Evolutionary conservation across 2,113 vertebrate genomes (phyloP).

Genomic region (Eubucco bourcierii): DNA sequence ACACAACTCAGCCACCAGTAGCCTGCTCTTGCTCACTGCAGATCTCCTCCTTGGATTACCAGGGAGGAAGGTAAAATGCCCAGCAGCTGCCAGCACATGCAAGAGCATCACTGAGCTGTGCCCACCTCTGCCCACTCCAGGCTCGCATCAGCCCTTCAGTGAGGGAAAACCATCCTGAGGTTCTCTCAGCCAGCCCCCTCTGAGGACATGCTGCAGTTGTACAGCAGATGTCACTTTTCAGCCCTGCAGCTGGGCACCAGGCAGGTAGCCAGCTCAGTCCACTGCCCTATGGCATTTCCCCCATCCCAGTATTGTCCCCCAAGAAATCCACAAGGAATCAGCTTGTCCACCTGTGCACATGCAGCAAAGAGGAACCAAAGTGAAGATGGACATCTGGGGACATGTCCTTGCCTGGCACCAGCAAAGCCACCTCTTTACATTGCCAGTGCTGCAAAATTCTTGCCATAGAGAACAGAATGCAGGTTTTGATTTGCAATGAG

Average conservation of each 20-base stretch:
- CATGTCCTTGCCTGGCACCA: not conserved
- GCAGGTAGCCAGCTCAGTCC: not conserved
- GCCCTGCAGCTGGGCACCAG: not conserved
- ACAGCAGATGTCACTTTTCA: not conserved
- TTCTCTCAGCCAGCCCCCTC: not conserved
- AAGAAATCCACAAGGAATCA: not conserved
- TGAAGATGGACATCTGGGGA: not conserved
- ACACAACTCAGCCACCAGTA: not conserved
- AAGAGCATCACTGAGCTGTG: not conserved
- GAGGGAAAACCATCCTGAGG: not conserved
- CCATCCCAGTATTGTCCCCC: not conserved
- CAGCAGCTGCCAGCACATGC: not conserved
- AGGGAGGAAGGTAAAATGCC: not conserved
- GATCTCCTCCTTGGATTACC: not conserved
- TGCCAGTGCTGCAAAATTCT: conserved; percentile 4
- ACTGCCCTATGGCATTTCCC: not conserved
- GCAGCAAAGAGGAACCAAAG: not conserved
- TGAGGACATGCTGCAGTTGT: not conserved
- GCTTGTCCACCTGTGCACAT: not conserved
- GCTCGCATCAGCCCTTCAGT: not conserved
- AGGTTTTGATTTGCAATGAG: conserved; percentile 55
- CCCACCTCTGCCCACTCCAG: not conserved
- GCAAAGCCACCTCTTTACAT: not conserved
- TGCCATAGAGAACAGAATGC: conserved; percentile 23
- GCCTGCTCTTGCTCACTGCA: not conserved